phyloP scores from a whole-genome alignment of 2,113 vertebrate genomes.

The Phalacrocorax carbo region DNA sequence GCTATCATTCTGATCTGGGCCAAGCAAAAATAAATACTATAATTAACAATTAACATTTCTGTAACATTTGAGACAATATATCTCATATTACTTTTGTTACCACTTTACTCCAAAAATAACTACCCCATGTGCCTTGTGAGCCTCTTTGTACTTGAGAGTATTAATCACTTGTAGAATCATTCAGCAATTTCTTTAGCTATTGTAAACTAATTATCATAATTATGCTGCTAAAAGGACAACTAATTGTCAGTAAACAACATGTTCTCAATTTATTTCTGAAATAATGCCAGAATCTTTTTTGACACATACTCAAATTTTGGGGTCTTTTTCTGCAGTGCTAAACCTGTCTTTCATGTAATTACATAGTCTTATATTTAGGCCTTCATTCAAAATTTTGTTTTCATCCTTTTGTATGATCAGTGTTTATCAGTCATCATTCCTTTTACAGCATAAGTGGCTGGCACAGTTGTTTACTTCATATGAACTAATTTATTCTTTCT shows the following conservation, averaged over 20 bases:
- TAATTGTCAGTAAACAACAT: neutral
- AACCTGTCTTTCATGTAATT: neutral
- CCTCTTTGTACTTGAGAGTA: neutral
- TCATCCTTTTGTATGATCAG: neutral
- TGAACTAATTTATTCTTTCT: neutral
- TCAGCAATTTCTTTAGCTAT: neutral
- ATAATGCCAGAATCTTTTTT: neutral
- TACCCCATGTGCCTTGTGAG: neutral
- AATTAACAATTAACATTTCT: neutral
- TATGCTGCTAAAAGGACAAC: neutral
- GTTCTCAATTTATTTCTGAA: neutral
- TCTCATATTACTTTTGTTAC: neutral
- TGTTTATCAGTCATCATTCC: neutral
- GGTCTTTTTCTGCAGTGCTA: neutral
- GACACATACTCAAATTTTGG: rapidly evolving
- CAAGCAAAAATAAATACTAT: neutral
- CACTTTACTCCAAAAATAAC: neutral
- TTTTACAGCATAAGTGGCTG: neutral
- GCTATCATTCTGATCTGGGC: neutral
- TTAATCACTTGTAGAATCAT: neutral
- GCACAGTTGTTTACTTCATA: neutral
- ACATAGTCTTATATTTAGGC: neutral
- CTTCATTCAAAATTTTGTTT: neutral
- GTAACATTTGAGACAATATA: neutral
- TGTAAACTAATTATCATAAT: neutral